Conservation (phyloP, 1,140 invertebrate genomes). For the Chelonus insularis region DNA sequence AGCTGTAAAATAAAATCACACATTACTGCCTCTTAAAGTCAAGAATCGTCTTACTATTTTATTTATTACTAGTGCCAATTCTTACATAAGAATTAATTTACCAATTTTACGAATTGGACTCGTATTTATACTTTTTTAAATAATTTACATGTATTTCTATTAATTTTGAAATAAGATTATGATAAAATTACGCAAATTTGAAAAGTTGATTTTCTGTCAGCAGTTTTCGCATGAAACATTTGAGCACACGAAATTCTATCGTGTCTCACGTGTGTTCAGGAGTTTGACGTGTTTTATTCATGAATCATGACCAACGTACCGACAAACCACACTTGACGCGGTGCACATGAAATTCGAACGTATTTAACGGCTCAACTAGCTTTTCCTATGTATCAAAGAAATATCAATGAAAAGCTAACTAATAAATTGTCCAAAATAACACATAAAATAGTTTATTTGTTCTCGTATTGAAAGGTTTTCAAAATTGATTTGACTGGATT, state of each 20-base stretch:
- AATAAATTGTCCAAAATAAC: too few relatives aligned
- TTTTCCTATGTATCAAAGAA: not conserved
- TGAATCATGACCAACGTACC: slow-evolving; percentile 16
- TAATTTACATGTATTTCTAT: too few relatives aligned
- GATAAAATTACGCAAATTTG: too few relatives aligned
- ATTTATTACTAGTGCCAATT: not conserved
- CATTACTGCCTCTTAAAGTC: not conserved
- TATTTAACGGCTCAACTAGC: not conserved
- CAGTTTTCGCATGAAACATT: too few relatives aligned
- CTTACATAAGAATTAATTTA: too few relatives aligned
- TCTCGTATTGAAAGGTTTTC: too few relatives aligned
- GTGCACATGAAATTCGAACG: not conserved
- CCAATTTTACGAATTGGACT: too few relatives aligned
- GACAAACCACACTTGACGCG: not conserved
- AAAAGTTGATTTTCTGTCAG: too few relatives aligned
- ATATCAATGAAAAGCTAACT: not conserved
- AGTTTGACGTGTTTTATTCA: slow-evolving; percentile 35
- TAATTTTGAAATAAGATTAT: too few relatives aligned
- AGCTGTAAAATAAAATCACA: slow-evolving; percentile 18
- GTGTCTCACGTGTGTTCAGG: slow-evolving; percentile 23
- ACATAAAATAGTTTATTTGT: too few relatives aligned
- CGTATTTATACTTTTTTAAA: too few relatives aligned
- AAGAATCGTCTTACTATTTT: not conserved
- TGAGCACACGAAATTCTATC: slow-evolving; percentile 23
- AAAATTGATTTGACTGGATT: too few relatives aligned